A percentile compares a stretch with the other conserved stretches of the same genome.
Evolutionary conservation across 1,140 invertebrate genomes (phyloP).

Genomic region (Trachymyrmex septentrionalis): DNA sequence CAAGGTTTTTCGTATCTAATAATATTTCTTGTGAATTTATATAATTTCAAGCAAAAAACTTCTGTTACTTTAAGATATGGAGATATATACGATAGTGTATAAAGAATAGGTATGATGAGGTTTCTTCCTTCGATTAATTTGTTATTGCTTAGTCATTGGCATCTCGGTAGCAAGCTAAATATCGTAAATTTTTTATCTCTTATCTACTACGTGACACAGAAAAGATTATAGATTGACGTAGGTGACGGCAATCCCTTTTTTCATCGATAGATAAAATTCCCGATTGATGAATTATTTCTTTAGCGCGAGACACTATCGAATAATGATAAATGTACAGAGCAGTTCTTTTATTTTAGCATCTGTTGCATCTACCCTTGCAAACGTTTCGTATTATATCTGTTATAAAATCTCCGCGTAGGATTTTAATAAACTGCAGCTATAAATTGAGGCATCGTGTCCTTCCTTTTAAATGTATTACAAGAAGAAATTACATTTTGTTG

Average conservation of each 20-base stretch:
- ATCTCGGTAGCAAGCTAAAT: not conserved
- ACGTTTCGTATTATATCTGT: not conserved
- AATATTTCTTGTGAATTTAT: too few species aligned
- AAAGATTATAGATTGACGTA: not conserved
- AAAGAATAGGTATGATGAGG: not conserved
- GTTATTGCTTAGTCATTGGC: conserved; percentile 3
- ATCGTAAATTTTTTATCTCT: not conserved
- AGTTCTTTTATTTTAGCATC: not conserved
- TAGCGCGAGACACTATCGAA: not conserved
- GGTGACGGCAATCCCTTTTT: not conserved
- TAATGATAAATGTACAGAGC: not conserved
- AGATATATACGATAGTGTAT: not conserved
- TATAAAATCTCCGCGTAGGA: not conserved
- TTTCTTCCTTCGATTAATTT: conserved; percentile 1
- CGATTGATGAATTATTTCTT: not conserved
- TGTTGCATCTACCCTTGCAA: conserved; percentile 16
- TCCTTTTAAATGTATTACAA: not conserved
- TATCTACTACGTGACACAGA: conserved; percentile 2
- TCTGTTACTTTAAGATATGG: not conserved
- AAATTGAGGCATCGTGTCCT: not conserved
- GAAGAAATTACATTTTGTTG: not conserved
- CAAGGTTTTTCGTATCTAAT: too few species aligned
- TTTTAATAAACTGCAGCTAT: not conserved
- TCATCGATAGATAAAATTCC: conserved; percentile 31
- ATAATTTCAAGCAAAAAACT: too few species aligned